Evolutionary conservation across 2,113 vertebrate genomes (phyloP), one percentile per base, ranked within the genome.

Genomic region (Mormoops blainvillei): DNA sequence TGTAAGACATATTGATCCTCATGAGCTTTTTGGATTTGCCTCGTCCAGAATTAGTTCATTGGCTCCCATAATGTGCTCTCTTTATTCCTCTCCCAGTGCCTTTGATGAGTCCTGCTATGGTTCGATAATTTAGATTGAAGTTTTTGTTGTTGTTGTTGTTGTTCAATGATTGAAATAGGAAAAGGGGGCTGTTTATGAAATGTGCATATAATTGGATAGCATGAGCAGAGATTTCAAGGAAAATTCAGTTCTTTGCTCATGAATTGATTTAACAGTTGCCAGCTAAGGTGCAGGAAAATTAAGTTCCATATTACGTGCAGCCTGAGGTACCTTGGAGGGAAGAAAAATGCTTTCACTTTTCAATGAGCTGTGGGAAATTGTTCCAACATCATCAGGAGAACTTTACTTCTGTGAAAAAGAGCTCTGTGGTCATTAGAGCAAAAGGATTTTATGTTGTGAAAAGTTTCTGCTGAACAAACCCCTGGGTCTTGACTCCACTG

Each of bases 311-410:
- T 87, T 95, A 70, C 91, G 87, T 50, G 58, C 74, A 94, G 89
- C 94, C 94, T 3, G 18, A 93, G 89, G 95, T 81, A 95, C 70
- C 56, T 89, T 61, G 71, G 58, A 94, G 80, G 71, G 63, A 95
- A 96, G 70, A 89, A 94, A 96, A 93, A 95, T 97, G 52, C 81
- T 96, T 96, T 87, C 58, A 71, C 78, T 97, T 97, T 97, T 93
- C 97, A 97, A 9, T 95, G 92, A 97, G 89, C 91, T 87, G 56
- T 95, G 68, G 74, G 87, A 98, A 98, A 85, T 85, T 97, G 87
- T 94, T 94, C 50, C 26, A 96, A 87, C 73, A 87, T 80, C 65
- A 95, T 80, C 20, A 95, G 78, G 65, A 82, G 94, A 95, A 91
- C 87, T 95, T 96, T 93, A 94, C 87, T 97, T 84, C 84, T 94